Conservation (phyloP, 2,797 vertebrate species). For the Garrulus glandarius region DNA sequence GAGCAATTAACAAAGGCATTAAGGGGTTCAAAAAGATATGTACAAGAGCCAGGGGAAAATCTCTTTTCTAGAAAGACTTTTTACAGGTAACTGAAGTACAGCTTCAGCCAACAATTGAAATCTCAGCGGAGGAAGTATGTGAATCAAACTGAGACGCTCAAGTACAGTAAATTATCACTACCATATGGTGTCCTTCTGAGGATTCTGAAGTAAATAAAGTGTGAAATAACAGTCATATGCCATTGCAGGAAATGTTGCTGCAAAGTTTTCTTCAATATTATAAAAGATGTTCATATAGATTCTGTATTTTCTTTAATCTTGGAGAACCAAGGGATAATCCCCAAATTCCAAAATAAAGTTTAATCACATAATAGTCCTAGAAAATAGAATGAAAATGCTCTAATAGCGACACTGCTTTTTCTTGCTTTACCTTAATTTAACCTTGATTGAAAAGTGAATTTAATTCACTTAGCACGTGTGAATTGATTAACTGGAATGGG, state of each 20-base stretch:
- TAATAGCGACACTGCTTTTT: background rate
- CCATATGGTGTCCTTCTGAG: constrained; percentile 65
- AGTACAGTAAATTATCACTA: constrained; percentile 58
- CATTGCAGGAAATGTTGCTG: background rate
- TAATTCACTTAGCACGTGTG: background rate
- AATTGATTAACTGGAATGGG: background rate
- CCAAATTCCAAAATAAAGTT: background rate
- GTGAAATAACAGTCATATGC: constrained; percentile 33
- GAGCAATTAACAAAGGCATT: background rate
- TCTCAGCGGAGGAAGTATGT: constrained; percentile 54
- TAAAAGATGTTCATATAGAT: background rate
- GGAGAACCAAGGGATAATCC: background rate
- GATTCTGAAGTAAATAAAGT: constrained; percentile 62
- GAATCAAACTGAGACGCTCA: constrained; percentile 23
- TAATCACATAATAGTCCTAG: background rate
- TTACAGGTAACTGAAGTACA: constrained; percentile 9
- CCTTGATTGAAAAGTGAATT: background rate
- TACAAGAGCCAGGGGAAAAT: background rate
- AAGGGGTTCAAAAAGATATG: background rate
- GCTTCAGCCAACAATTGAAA: constrained; percentile 25
- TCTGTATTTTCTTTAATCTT: background rate
- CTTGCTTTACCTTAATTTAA: background rate
- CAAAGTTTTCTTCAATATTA: background rate
- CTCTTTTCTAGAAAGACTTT: constrained; percentile 22
- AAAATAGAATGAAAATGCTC: background rate